Evolutionary conservation across 2,888 invertebrate species (phyloP).

Genomic region (Pilophorus perplexus): DNA sequence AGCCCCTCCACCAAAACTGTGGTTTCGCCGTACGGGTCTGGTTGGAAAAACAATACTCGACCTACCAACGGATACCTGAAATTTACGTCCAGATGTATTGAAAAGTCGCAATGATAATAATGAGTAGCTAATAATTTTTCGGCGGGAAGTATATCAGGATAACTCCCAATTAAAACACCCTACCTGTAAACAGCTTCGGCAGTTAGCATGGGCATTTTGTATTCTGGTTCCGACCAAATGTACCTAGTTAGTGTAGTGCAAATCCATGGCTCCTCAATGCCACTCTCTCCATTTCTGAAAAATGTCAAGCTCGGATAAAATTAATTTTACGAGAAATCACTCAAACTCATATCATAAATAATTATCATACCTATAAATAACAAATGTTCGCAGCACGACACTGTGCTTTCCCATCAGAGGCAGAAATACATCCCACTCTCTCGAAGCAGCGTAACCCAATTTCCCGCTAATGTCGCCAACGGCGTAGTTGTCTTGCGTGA

Average conservation of each 20-base stretch:
- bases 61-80: slow-evolving; percentile 82
- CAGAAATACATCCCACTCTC: slow-evolving; percentile 80
- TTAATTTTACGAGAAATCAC: not conserved
- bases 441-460: slow-evolving; percentile 68
- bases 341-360: not conserved
- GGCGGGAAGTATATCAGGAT: no score
- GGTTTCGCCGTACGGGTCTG: slow-evolving; percentile 76
- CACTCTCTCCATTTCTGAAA: slow-evolving; percentile 48
- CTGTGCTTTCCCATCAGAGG: slow-evolving; percentile 78
- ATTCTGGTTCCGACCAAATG: slow-evolving; percentile 60
- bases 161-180: no score
- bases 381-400: slow-evolving; percentile 75
- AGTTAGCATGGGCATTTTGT: slow-evolving; percentile 70
- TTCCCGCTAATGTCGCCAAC: slow-evolving; percentile 88
- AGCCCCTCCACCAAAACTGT: slow-evolving; percentile 78
- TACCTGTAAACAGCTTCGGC: slow-evolving; percentile 81
- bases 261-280: slow-evolving; percentile 56
- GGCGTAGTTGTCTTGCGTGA: slow-evolving; percentile 86
- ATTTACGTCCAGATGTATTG: no score
- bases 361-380: slow-evolving; percentile 66
- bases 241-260: slow-evolving; percentile 67
- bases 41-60: slow-evolving; percentile 75
- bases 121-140: no score
- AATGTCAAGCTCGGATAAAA: not conserved
- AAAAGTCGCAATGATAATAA: no score